These are phyloP conservation scores for Entomobrya proxima DNA, from an alignment of 2,888 invertebrate genomes.

Conservation along the genomic window DNA sequence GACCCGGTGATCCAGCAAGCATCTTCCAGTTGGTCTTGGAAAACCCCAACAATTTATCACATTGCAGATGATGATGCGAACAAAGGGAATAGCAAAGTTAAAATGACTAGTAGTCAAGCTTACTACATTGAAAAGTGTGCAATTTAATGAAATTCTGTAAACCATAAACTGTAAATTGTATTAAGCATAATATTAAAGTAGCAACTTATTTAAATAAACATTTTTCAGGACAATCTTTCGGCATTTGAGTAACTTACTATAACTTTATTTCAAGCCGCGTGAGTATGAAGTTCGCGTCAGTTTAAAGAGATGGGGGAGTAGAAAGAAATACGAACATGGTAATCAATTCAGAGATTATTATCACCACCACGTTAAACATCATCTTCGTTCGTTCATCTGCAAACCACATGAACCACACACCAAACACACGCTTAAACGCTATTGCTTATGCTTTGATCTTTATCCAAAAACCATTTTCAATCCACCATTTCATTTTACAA, in stretches of 20 bases:
- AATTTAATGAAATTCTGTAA: neutral
- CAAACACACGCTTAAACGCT: neutral
- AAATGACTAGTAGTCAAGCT: neutral
- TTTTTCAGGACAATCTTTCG: conserved; percentile 9
- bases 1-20: neutral
- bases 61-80: neutral
- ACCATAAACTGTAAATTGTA: neutral
- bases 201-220: neutral
- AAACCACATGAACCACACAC: neutral
- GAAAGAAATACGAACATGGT: no score
- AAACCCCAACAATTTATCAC: conserved; percentile 3
- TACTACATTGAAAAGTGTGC: neutral
- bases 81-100: neutral
- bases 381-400: neutral
- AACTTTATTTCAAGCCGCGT: neutral
- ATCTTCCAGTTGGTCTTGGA: neutral
- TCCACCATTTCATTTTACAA: neutral
- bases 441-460: conserved; percentile 21
- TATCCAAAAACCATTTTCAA: neutral
- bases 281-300: neutral
- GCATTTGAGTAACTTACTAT: neutral
- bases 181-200: neutral
- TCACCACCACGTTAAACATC: neutral
- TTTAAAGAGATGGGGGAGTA: conserved; percentile 12
- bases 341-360: no score